Conservation (phyloP, 2,888 invertebrate genomes). For the Horisme vitalbata region DNA sequence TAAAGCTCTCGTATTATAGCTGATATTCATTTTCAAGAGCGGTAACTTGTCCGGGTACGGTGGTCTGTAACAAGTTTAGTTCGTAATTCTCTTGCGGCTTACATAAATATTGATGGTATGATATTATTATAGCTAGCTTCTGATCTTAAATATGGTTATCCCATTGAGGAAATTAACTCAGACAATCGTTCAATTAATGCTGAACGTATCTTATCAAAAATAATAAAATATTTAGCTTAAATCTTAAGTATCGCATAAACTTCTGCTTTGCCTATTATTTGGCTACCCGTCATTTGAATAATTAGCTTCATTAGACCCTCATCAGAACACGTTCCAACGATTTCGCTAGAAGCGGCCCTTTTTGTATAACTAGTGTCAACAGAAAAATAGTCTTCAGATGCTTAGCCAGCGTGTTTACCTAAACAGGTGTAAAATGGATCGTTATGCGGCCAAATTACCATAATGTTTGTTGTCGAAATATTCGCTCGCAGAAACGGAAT, state of each 20-base stretch:
- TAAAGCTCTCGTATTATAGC: conserved; percentile 29
- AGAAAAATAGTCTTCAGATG: conserved; percentile 61
- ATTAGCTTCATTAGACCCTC: conserved; percentile 43
- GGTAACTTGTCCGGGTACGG: conserved; percentile 13
- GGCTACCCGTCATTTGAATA: conserved; percentile 21
- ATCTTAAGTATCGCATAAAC: not conserved
- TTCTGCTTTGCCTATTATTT: not conserved
- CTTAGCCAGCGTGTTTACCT: conserved; percentile 70
- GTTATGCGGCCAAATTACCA: conserved; percentile 74
- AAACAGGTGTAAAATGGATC: conserved; percentile 78
- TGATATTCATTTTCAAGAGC: conserved; percentile 31
- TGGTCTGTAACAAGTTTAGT: conserved; percentile 37
- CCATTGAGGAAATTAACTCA: no score
- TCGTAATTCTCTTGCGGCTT: conserved; percentile 38
- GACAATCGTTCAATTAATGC: no score
- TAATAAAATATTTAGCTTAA: no score
- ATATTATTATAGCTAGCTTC: no score
- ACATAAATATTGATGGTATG: conserved; percentile 38
- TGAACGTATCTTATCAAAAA: no score
- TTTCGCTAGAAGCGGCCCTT: conserved; percentile 42
- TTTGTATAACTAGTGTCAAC: conserved; percentile 43
- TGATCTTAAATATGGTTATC: no score
- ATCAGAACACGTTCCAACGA: conserved; percentile 36
- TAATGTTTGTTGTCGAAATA: conserved; percentile 79
- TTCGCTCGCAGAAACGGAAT: conserved; percentile 71